Conservation (phyloP, 2,888 invertebrate genomes). For the Hesperia comma region DNA sequence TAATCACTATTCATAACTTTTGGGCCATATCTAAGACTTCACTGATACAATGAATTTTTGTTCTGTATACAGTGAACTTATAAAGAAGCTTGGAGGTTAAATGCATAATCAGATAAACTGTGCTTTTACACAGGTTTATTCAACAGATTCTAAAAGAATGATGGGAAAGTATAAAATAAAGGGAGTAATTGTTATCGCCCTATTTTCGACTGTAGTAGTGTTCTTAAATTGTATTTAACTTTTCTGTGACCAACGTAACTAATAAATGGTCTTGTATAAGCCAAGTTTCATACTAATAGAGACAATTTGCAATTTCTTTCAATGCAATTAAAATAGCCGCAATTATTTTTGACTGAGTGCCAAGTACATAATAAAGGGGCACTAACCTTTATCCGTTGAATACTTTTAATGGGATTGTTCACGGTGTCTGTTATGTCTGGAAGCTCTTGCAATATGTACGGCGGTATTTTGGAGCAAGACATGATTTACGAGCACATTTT, state of each 20-base stretch:
- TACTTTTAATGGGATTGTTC: slow-evolving; percentile 85
- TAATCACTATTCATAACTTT: too few relatives aligned
- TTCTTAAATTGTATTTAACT: background rate
- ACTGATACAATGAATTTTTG: too few relatives aligned
- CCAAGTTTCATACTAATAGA: background rate
- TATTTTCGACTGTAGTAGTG: background rate
- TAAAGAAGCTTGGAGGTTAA: too few relatives aligned
- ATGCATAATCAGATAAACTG: too few relatives aligned
- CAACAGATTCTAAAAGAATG: too few relatives aligned
- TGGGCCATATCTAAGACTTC: too few relatives aligned
- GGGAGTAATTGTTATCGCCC: background rate
- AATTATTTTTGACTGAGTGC: slow-evolving; percentile 53
- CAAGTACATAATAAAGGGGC: slow-evolving; percentile 48
- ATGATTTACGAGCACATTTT: slow-evolving; percentile 55
- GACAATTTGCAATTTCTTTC: background rate
- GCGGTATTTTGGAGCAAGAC: slow-evolving; percentile 65
- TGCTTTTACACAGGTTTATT: too few relatives aligned
- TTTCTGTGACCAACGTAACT: background rate
- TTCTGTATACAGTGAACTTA: too few relatives aligned
- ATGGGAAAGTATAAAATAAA: too few relatives aligned
- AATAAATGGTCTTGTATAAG: background rate
- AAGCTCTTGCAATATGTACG: slow-evolving; percentile 82
- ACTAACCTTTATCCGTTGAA: slow-evolving; percentile 89
- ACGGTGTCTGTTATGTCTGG: slow-evolving; percentile 84
- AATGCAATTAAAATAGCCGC: slow-evolving; percentile 21